Evolutionary conservation across 2,888 invertebrate genomes (phyloP).

Genomic region (Clivina fossor): DNA sequence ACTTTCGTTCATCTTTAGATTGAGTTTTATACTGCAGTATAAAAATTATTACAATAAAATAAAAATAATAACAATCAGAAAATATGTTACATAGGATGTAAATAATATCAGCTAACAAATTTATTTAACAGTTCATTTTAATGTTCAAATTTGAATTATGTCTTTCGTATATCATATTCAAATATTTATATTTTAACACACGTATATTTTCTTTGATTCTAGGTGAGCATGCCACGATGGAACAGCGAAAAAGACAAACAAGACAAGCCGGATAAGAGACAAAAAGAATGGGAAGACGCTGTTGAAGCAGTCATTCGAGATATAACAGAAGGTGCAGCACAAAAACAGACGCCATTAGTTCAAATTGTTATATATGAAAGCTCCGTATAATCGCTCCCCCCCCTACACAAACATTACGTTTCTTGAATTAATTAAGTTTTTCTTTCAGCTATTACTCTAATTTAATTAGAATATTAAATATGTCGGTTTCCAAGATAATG

Average conservation of each 20-base stretch:
- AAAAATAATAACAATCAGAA: too few relatives aligned
- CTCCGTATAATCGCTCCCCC: constrained; percentile 78
- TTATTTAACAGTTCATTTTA: too few relatives aligned
- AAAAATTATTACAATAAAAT: too few relatives aligned
- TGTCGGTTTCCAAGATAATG: too few relatives aligned
- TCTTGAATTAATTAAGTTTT: background rate
- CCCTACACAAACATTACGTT: background rate
- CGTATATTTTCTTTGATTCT: constrained; percentile 43
- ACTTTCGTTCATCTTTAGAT: too few relatives aligned
- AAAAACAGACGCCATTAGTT: constrained; percentile 58
- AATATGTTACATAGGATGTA: constrained; percentile 2
- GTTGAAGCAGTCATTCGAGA: constrained; percentile 75
- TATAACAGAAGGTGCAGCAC: constrained; percentile 63
- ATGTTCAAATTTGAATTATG: too few relatives aligned
- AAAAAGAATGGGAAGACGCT: constrained; percentile 71
- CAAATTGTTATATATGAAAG: constrained; percentile 88
- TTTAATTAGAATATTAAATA: too few relatives aligned
- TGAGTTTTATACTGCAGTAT: too few relatives aligned
- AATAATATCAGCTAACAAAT: too few relatives aligned
- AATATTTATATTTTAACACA: too few relatives aligned
- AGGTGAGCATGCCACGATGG: constrained; percentile 72
- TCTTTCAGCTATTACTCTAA: too few relatives aligned
- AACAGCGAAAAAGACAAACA: constrained; percentile 53
- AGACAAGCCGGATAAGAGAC: constrained; percentile 57
- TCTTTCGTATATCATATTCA: background rate